Base-by-base conservation (phyloP, 2,113 vertebrate genomes). In the Arenaria interpres region DNA sequence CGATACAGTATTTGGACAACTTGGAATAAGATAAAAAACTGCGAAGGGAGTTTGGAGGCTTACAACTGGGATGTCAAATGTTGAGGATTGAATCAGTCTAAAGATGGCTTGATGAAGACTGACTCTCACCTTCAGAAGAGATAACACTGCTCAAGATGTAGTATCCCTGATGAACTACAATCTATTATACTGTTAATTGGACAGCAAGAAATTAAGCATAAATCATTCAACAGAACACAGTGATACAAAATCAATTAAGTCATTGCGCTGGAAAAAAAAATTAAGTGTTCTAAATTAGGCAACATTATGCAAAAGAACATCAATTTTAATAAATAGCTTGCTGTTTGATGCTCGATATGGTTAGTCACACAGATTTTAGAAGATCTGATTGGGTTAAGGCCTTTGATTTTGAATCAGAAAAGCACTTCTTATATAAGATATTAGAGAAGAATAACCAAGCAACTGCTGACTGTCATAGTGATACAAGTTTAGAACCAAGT, bases 201-300 rank as follows among this genome's bases (percentile, higher is more conserved):
- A 69, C 72, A 90, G 66, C 32, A 92, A 93, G 72, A 88, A 94
- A 93, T 90, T 83, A 86, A 77, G 63, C 43, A 88, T 88, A 94
- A 95, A 94, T 94, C 59, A 92, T 92, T 94, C 59, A 78, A 59
- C 27, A 92, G 27, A 95, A 93, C 59, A 75, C 56, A 88, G 60
- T 81, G 76, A 92, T 88, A 95, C 66, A 93, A 96, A 96, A 90
- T 94, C 68, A 92, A 75, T 96, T 84, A 88, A 90, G 73, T 75
- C 48, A 87, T 86, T 82, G 22, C 68, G 53, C 33, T 75, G 28
- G 33, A 75, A 88, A 96, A 74, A 67, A 74, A 91, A 84, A 80
- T 37, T 76, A 93, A 93, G 25, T 59, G 21, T 3, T 83, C 17
- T 67, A 50, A 51, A 33, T 77, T 74, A 93, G 39, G 27, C 3